Percentiles rank a stretch among this genome's conserved stretches.
Evolutionary conservation across 1,140 invertebrate species (phyloP).

Genomic region (Chymomyza costata): DNA sequence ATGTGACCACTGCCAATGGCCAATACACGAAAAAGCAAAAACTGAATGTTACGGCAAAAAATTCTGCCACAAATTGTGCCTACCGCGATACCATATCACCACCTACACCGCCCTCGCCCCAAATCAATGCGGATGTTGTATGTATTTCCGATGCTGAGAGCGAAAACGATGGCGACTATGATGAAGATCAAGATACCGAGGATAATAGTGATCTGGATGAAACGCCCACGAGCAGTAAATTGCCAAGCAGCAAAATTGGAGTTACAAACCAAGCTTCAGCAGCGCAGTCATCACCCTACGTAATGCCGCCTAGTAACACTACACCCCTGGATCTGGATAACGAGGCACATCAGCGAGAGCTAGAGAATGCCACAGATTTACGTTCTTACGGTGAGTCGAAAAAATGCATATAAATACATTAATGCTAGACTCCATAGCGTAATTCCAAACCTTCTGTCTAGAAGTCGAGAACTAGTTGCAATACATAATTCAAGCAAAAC

Average conservation of each 20-base stretch:
- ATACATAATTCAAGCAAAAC: no score
- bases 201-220: constrained; percentile 27
- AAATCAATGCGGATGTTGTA: constrained; percentile 27
- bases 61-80: constrained; percentile 22
- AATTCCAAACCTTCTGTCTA: no score
- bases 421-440: no score
- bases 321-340: constrained; percentile 53
- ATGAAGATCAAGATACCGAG: constrained; percentile 18
- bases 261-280: no score
- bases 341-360: constrained; percentile 48
- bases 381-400: constrained; percentile 55
- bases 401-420: background rate
- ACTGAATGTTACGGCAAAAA: no score
- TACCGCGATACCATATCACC: constrained; percentile 49
- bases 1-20: constrained; percentile 2
- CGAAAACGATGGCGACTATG: constrained; percentile 27
- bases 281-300: constrained; percentile 26
- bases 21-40: constrained; percentile 10
- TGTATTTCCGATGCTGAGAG: constrained; percentile 51
- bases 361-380: constrained; percentile 54
- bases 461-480: no score
- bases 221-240: constrained; percentile 14
- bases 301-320: constrained; percentile 43
- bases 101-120: constrained; percentile 43
- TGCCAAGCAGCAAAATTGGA: constrained; percentile 12